A percentile compares a stretch with the other conserved stretches of the same genome.
Evolutionary conservation across 2,113 vertebrate genomes (phyloP).

Genomic region (Tetraodon nigroviridis): DNA sequence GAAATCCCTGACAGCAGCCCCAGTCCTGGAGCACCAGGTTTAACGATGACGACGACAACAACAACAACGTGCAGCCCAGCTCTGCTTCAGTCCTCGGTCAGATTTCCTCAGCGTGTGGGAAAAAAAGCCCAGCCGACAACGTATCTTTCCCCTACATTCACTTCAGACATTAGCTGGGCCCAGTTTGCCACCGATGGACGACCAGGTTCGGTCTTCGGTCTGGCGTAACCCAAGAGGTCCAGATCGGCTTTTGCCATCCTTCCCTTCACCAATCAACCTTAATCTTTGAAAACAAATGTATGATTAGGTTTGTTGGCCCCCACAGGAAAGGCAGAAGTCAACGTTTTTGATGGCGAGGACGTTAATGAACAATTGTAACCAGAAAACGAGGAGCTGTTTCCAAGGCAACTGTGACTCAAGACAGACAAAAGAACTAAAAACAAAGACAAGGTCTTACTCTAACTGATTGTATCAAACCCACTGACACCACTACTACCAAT

Average conservation of each 20-base stretch:
- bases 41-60: background rate
- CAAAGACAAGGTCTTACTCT: constrained; percentile 17
- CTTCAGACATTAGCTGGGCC: constrained; percentile 27
- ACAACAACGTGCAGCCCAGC: background rate
- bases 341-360: constrained; percentile 51
- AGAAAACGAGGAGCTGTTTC: constrained; percentile 55
- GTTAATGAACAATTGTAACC: constrained; percentile 38
- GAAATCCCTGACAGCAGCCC: background rate
- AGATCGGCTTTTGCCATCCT: constrained; percentile 41
- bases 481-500: constrained; percentile 26
- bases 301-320: constrained; percentile 60
- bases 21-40: background rate
- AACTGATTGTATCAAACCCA: constrained; percentile 67
- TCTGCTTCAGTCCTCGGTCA: background rate
- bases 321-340: constrained; percentile 1
- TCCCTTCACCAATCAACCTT: constrained; percentile 48
- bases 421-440: constrained; percentile 27
- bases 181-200: constrained; percentile 26
- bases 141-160: constrained; percentile 28
- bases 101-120: too few species aligned
- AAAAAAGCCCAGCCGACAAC: background rate
- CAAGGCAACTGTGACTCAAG: constrained; percentile 79
- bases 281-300: constrained; percentile 75
- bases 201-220: background rate
- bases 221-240: constrained; percentile 45